Base-by-base conservation (phyloP, 2,113 vertebrate genomes). In the Theristicus caerulescens region DNA sequence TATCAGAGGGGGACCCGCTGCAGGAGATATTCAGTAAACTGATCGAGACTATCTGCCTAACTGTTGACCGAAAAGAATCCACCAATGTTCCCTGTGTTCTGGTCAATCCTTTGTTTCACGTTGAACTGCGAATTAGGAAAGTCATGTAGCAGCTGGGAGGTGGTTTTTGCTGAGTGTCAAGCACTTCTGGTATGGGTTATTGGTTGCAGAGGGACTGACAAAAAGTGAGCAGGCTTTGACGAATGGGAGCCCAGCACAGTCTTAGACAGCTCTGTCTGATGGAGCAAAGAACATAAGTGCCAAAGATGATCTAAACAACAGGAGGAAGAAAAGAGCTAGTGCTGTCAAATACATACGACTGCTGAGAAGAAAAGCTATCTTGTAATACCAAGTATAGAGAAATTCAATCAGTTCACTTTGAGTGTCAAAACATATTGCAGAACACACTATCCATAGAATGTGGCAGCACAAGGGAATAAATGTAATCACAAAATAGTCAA, bases 391-490 rank as follows among this genome's bases (percentile, higher is more conserved):
- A 70, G 49, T 51, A 59, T 6, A 83, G 74, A 77, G 74, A 94
- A 97, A 96, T 91, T 85, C 91, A 95, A 31, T 93, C 94, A 96
- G 78, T 86, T 96, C 86, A 83, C 66, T 93, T 47, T 29, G 73
- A 85, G 83, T 94, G 95, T 96, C 96, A 91, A 91, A 96, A 90
- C 79, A 57, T 47, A 87, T 83, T 95, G 91, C 71, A 74, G 90
- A 88, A 90, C 84, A 94, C 93, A 67, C 89, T 88, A 87, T 55
- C 87, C 51, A 80, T 52, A 51, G 87, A 80, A 90, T 61, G 86
- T 91, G 89, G 87, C 86, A 95, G 82, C 87, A 69, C 78, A 78
- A 66, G 69, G 47, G 82, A 85, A 82, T 67, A 88, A 86, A 91
- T 85, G 73, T 89, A 95, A 94, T 91, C 81, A 90, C 71, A 72